Conservation (phyloP, 23 tunicate genomes). For the Clavelina lepadiformis region DNA sequence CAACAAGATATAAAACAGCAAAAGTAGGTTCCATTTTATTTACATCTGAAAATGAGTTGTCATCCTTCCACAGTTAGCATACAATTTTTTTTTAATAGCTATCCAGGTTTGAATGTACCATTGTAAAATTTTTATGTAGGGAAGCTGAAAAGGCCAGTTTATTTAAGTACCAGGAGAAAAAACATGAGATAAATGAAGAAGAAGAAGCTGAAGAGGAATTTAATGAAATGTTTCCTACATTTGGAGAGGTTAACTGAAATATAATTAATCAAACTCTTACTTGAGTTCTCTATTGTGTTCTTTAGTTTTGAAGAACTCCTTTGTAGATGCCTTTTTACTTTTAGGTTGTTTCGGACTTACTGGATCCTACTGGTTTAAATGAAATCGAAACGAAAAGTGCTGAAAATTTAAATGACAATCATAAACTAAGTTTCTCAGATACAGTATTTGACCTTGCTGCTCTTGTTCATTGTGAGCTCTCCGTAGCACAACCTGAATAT, state of each 20-base stretch:
- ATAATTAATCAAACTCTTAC: background rate
- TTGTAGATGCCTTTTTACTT: background rate
- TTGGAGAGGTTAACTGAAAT: conserved; percentile 39
- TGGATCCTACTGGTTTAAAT: background rate
- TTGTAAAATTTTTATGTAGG: conserved; percentile 3
- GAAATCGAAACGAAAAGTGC: too few species aligned
- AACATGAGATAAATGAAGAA: conserved; percentile 55
- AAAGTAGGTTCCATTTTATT: background rate
- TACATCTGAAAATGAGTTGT: too few species aligned
- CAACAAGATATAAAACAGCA: conserved; percentile 2
- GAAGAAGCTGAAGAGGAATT: conserved; percentile 46
- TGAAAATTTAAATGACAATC: too few species aligned
- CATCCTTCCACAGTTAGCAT: too few species aligned
- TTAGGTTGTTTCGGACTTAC: conserved; percentile 15
- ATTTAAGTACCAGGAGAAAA: conserved; percentile 47
- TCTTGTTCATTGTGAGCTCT: conserved; percentile 7
- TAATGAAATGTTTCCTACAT: conserved; percentile 46
- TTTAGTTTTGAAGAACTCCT: background rate
- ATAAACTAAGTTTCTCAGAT: conserved; percentile 1
- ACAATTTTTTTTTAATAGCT: too few species aligned
- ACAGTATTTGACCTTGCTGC: conserved; percentile 20
- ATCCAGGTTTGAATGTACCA: too few species aligned
- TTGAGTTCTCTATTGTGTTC: background rate
- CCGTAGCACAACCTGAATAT: conserved; percentile 2
- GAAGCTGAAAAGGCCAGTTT: conserved; percentile 53